A percentile compares a stretch with the other conserved stretches of the same genome.
Conservation (phyloP, 2,888 invertebrate genomes). For the Monochamus alternatus region DNA sequence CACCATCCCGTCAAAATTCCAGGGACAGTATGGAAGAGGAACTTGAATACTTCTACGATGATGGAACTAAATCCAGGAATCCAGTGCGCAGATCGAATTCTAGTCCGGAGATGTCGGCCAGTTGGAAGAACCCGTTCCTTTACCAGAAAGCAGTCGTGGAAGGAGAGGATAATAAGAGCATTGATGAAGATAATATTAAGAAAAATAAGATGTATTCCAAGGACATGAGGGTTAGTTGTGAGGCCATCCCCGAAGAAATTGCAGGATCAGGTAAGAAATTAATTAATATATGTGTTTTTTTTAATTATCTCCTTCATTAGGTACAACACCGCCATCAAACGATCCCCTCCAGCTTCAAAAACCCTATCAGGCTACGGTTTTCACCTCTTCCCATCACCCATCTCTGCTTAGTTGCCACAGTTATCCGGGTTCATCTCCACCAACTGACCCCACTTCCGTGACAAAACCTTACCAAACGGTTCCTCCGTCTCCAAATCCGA, state of each 20-base stretch:
- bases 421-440: constrained; percentile 71
- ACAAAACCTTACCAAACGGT: constrained; percentile 68
- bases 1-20: constrained; percentile 74
- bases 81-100: constrained; percentile 92
- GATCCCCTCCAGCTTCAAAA: constrained; percentile 62
- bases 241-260: constrained; percentile 93
- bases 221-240: constrained; percentile 89
- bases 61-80: constrained; percentile 77
- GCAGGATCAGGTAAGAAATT: constrained; percentile 73
- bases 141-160: constrained; percentile 69
- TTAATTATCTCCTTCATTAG: constrained; percentile 47
- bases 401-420: constrained; percentile 71
- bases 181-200: constrained; percentile 71
- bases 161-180: constrained; percentile 58
- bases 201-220: constrained; percentile 78
- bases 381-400: constrained; percentile 68
- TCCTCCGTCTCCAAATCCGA: constrained; percentile 71
- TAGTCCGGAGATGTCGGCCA: constrained; percentile 93
- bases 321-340: constrained; percentile 80
- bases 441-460: constrained; percentile 59
- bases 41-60: constrained; percentile 67
- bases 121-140: constrained; percentile 84
- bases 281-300: background rate
- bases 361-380: constrained; percentile 59
- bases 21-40: constrained; percentile 74